Evolutionary conservation across 2,888 invertebrate genomes (phyloP).

Genomic region (Isotomurus palustris): DNA sequence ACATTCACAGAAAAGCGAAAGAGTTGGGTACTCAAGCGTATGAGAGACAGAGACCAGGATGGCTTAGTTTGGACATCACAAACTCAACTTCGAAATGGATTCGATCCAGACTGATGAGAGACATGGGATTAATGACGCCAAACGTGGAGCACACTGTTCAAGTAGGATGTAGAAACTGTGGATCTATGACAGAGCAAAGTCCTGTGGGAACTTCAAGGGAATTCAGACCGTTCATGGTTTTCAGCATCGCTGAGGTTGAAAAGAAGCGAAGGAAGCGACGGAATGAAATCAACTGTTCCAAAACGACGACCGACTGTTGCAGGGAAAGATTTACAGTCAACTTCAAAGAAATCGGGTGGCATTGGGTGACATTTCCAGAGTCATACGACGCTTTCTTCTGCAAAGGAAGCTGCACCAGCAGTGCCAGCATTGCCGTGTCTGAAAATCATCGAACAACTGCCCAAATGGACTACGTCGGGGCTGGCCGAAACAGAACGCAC

Average conservation of each 20-base stretch:
- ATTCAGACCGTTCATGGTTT: conserved; percentile 66
- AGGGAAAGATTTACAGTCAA: conserved; percentile 75
- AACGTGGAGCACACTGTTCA: conserved; percentile 62
- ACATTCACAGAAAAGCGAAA: neutral
- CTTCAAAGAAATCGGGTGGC: conserved; percentile 81
- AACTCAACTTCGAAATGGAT: conserved; percentile 73
- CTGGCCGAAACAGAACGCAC: conserved; percentile 51
- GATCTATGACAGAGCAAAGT: conserved; percentile 58
- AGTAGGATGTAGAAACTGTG: conserved; percentile 71
- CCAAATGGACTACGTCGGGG: conserved; percentile 54
- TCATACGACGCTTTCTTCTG: conserved; percentile 86
- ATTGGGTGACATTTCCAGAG: conserved; percentile 77
- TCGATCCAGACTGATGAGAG: conserved; percentile 53
- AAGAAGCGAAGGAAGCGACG: conserved; percentile 58
- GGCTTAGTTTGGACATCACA: conserved; percentile 74
- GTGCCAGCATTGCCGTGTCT: conserved; percentile 64
- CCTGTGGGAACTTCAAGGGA: conserved; percentile 54
- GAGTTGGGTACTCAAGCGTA: neutral
- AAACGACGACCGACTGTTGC: conserved; percentile 71
- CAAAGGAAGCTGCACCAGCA: conserved; percentile 70
- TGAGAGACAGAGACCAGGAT: conserved; percentile 53
- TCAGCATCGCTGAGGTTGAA: conserved; percentile 55
- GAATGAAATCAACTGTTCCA: conserved; percentile 65
- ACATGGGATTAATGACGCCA: neutral
- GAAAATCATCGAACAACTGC: conserved; percentile 66